Evolutionary conservation across 2,888 invertebrate species (phyloP), one percentile per base, ranked within the genome.

Genomic region (Prenolepis imparis): DNA sequence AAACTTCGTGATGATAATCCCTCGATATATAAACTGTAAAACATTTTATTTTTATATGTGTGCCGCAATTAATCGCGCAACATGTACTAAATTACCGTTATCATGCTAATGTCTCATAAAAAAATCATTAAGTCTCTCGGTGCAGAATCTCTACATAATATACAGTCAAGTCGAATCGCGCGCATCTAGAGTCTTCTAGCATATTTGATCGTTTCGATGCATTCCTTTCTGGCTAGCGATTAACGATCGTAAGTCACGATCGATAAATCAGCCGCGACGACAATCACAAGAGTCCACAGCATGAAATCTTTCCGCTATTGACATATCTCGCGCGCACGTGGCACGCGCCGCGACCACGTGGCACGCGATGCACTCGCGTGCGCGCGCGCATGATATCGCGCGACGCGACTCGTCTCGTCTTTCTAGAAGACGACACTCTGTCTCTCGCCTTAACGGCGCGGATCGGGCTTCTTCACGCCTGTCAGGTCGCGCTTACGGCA

Each of bases 381-480:
- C 36, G 74, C 48, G 57, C 57, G 32, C 36, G 74, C 78, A 82
- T 66, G 86, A 87, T 87, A 86, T 86, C 68, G 85, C 68, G 85
- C 83, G 84, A 84, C 83, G 82, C 78, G 39, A 24, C 32, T 28
- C 75, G 83, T 73, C 80, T 75, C 81, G 68, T 77, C 75, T 73
- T 64, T 52, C 12, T 74, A 63, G 63, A 81, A 83, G 86, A 88
- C 89, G 88, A 88, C 90, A 87, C 88, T 89, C 83, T 84, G 89
- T 90, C 87, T 89, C 90, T 89, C 90, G 89, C 91, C 90, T 91
- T 90, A 91, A 91, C 90, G 88, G 91, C 88, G 90, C 89, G 90
- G 90, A 91, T 90, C 90, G 88, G 83, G 89, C 90, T 92, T 88
- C 88, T 90, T 91, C 91, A 92, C 92, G 92, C 90, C 91, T 92